Percentiles rank a stretch among this genome's conserved stretches.
Conservation (phyloP, 2,888 invertebrate species). For the Argyresthia goedartella region DNA sequence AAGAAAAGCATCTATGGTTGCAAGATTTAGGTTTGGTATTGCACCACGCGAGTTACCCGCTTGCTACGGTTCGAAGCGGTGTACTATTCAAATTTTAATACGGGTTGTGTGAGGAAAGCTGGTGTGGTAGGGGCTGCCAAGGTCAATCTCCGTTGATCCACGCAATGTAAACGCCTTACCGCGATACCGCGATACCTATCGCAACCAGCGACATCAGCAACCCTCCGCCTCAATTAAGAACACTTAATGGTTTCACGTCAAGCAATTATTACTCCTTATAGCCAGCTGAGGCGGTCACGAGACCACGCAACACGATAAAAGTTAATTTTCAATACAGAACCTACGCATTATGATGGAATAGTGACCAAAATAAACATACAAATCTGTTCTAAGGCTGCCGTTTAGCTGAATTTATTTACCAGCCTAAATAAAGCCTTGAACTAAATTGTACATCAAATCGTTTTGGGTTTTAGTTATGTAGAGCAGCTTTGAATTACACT, state of each 20-base stretch:
- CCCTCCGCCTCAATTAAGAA: constrained; percentile 34
- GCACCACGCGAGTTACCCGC: constrained; percentile 35
- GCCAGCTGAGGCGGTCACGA: constrained; percentile 33
- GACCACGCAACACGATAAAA: constrained; percentile 53
- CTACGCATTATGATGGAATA: constrained; percentile 48
- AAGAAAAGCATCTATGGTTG: constrained; percentile 31
- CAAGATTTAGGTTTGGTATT: constrained; percentile 28
- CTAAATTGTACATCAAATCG: no score
- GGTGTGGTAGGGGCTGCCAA: constrained; percentile 41
- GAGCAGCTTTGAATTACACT: no score
- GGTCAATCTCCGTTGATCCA: constrained; percentile 60
- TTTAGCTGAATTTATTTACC: constrained; percentile 6
- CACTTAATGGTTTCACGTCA: constrained; percentile 39
- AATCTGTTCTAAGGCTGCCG: constrained; percentile 6
- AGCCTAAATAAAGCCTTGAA: no score
- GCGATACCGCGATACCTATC: background rate
- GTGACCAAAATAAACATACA: constrained; percentile 15
- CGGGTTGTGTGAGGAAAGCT: constrained; percentile 26
- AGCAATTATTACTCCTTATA: constrained; percentile 44
- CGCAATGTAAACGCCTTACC: no score
- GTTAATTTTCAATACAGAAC: constrained; percentile 42
- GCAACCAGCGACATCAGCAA: no score
- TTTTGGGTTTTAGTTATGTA: no score
- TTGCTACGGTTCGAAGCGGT: constrained; percentile 44
- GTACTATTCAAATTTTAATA: constrained; percentile 62